Evolutionary conservation across 1,140 invertebrate species (phyloP).

Genomic region (Brachionus koreanus): DNA sequence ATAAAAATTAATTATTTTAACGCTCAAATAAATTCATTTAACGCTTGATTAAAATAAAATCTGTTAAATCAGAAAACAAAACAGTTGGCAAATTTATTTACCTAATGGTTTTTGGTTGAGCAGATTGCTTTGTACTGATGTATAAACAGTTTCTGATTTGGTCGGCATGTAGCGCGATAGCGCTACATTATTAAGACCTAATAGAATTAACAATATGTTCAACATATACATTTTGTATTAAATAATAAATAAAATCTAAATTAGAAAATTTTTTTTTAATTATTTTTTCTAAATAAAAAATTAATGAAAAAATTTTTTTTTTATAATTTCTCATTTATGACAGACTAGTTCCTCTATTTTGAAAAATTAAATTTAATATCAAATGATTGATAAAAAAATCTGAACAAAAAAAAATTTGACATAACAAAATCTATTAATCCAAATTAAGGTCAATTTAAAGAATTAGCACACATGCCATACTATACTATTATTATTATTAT

Average conservation of each 20-base stretch:
- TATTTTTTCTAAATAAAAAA: neutral
- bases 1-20: neutral
- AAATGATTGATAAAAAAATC: neutral
- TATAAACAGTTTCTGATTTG: neutral
- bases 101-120: slow-evolving; percentile 25
- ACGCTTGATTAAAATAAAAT: neutral
- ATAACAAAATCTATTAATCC: neutral
- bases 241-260: slow-evolving; percentile 3
- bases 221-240: slow-evolving; percentile 24
- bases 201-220: neutral
- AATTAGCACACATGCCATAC: slow-evolving; percentile 30
- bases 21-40: neutral
- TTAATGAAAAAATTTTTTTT: neutral
- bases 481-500: neutral
- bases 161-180: neutral
- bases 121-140: slow-evolving; percentile 8
- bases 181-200: neutral
- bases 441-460: slow-evolving; percentile 29
- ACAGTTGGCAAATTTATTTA: slow-evolving; percentile 21
- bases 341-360: neutral
- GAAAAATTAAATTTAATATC: neutral
- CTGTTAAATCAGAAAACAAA: neutral
- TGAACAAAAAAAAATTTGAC: neutral
- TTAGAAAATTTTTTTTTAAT: neutral
- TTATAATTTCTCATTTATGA: neutral